These are phyloP conservation scores for Hippoglossus stenolepis DNA, from an alignment of 2,113 vertebrate species.

Conservation along the genomic window DNA sequence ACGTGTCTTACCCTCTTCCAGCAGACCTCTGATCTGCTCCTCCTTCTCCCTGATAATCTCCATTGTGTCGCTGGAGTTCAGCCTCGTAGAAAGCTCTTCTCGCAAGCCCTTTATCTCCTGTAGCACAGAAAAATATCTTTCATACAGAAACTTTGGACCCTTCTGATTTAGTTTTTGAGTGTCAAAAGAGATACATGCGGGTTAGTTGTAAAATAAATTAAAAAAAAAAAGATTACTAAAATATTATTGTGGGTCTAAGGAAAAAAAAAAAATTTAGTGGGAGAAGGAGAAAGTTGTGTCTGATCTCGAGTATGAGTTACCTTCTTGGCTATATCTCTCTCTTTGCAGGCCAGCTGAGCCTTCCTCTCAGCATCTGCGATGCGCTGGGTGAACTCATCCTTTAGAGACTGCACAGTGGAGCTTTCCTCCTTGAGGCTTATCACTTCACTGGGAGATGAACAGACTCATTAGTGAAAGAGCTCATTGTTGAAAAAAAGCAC, in stretches of 20 bases:
- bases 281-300: neutral
- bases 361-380: conserved; percentile 97
- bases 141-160: neutral
- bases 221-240: neutral
- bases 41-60: conserved; percentile 96
- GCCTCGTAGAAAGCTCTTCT: conserved; percentile 91
- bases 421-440: conserved; percentile 93
- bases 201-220: neutral
- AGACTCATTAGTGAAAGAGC: conserved; percentile 27
- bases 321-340: conserved; percentile 96
- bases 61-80: conserved; percentile 91
- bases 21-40: conserved; percentile 95
- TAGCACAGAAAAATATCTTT: neutral
- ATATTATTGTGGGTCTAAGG: neutral
- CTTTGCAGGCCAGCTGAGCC: conserved; percentile 95
- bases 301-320: conserved; percentile 72
- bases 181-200: neutral
- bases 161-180: neutral
- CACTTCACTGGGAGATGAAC: conserved; percentile 88
- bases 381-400: conserved; percentile 96
- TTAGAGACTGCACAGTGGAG: conserved; percentile 91
- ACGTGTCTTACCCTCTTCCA: conserved; percentile 90
- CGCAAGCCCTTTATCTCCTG: conserved; percentile 94
- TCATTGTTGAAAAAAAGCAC: conserved; percentile 4
- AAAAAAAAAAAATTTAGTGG: neutral